phyloP scores from a whole-genome alignment of 2,888 invertebrate genomes.

The Dynastes maya region DNA sequence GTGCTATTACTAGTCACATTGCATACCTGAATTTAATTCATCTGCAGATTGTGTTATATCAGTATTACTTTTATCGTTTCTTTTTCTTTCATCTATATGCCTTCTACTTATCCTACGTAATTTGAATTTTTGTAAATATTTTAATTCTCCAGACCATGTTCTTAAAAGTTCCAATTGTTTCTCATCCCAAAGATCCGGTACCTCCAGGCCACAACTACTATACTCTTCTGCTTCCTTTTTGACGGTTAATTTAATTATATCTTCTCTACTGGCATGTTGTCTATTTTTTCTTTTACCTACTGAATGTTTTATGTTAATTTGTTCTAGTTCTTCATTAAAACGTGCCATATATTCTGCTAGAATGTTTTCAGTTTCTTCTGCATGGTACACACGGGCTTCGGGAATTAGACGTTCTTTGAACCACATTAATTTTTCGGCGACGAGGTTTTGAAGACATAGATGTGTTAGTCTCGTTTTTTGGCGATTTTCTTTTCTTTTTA shows the following conservation, averaged over 20 bases:
- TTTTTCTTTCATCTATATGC: constrained; percentile 24
- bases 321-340: constrained; percentile 85
- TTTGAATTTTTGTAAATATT: constrained; percentile 79
- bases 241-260: constrained; percentile 83
- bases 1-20: constrained; percentile 9
- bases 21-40: constrained; percentile 17
- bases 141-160: constrained; percentile 80
- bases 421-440: constrained; percentile 87
- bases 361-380: constrained; percentile 75
- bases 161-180: constrained; percentile 75
- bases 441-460: constrained; percentile 81
- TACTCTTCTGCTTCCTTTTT: constrained; percentile 84
- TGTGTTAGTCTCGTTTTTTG: constrained; percentile 78
- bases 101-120: constrained; percentile 74
- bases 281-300: constrained; percentile 81
- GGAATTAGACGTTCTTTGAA: constrained; percentile 79
- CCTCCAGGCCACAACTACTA: constrained; percentile 84
- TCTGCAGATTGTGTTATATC: neutral
- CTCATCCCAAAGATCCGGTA: constrained; percentile 79
- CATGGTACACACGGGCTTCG: constrained; percentile 72
- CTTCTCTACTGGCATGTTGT: constrained; percentile 87
- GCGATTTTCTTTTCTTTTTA: constrained; percentile 69
- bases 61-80: constrained; percentile 12
- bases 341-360: constrained; percentile 76
- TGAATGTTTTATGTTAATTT: constrained; percentile 85